Percentiles rank a stretch among this genome's conserved stretches.
phyloP scores from a whole-genome alignment of 1,140 invertebrate species.

The Augochlora pura region DNA sequence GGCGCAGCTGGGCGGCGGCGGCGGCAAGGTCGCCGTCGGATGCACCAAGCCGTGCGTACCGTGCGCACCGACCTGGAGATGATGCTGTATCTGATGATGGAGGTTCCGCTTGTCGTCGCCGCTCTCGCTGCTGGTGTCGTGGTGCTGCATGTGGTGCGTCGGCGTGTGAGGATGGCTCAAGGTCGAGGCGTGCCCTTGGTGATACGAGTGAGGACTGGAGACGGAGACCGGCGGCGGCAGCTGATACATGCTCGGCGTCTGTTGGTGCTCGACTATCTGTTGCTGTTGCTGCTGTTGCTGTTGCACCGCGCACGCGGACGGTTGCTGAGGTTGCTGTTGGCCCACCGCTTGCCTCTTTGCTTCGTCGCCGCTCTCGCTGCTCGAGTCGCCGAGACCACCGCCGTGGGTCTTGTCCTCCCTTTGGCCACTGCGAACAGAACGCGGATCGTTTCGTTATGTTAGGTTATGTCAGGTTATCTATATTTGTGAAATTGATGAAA shows the following conservation, averaged over 20 bases:
- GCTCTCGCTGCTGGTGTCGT: conserved; percentile 77
- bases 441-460: no score
- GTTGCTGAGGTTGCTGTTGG: conserved; percentile 62
- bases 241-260: conserved; percentile 80
- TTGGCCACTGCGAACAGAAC: conserved; percentile 70
- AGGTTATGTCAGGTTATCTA: no score
- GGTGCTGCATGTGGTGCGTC: conserved; percentile 77
- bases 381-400: conserved; percentile 72
- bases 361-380: conserved; percentile 78
- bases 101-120: conserved; percentile 78
- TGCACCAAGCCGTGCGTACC: conserved; percentile 74
- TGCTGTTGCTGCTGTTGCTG: conserved; percentile 73
- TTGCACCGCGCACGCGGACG: conserved; percentile 66
- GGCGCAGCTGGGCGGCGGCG: conserved; percentile 75
- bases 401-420: conserved; percentile 77
- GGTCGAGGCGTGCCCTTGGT: conserved; percentile 71
- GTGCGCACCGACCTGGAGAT: conserved; percentile 73
- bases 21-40: conserved; percentile 75
- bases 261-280: conserved; percentile 73
- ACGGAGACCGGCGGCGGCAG: conserved; percentile 77
- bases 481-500: no score
- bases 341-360: conserved; percentile 68
- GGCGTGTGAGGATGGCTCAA: conserved; percentile 73
- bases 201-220: conserved; percentile 77
- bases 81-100: conserved; percentile 77